phyloP scores from a whole-genome alignment of 2,797 vertebrate genomes.

The Megaceryle alcyon region DNA sequence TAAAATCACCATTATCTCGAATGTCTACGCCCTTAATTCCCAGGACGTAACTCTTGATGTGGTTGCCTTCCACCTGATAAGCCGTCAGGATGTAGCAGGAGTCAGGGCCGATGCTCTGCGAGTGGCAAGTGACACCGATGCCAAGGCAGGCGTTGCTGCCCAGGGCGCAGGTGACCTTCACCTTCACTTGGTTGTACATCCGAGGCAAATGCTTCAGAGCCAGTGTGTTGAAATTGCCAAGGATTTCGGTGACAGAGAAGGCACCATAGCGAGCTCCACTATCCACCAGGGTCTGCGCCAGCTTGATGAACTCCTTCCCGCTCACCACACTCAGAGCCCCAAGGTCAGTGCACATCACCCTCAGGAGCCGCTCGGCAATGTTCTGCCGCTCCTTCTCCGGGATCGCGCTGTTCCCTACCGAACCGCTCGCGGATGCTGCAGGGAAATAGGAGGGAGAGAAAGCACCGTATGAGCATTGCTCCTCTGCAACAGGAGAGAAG shows the following conservation, averaged over 20 bases:
- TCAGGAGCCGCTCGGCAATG: constrained; percentile 93
- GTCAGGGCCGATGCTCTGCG: constrained; percentile 89
- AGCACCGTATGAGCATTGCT: background rate
- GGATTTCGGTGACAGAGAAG: constrained; percentile 93
- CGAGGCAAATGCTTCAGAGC: constrained; percentile 95
- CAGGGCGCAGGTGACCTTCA: constrained; percentile 96
- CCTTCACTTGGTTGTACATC: constrained; percentile 99
- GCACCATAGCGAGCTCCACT: constrained; percentile 95
- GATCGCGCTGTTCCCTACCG: constrained; percentile 83
- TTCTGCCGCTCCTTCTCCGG: constrained; percentile 98
- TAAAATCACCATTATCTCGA: constrained; percentile 91
- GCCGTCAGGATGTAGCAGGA: constrained; percentile 95
- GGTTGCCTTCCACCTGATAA: constrained; percentile 93
- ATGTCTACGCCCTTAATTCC: constrained; percentile 91
- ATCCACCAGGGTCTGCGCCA: constrained; percentile 97
- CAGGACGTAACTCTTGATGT: constrained; percentile 93
- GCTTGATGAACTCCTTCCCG: constrained; percentile 96
- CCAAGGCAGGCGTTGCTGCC: constrained; percentile 94
- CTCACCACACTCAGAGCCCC: constrained; percentile 91
- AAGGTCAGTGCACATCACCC: constrained; percentile 96
- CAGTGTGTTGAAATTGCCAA: constrained; percentile 95
- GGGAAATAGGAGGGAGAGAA: background rate
- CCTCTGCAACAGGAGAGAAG: background rate
- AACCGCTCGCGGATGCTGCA: constrained; percentile 73
- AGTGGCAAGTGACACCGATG: constrained; percentile 96